phyloP scores from a whole-genome alignment of 2,113 vertebrate genomes.

The Phodopus roborovskii region DNA sequence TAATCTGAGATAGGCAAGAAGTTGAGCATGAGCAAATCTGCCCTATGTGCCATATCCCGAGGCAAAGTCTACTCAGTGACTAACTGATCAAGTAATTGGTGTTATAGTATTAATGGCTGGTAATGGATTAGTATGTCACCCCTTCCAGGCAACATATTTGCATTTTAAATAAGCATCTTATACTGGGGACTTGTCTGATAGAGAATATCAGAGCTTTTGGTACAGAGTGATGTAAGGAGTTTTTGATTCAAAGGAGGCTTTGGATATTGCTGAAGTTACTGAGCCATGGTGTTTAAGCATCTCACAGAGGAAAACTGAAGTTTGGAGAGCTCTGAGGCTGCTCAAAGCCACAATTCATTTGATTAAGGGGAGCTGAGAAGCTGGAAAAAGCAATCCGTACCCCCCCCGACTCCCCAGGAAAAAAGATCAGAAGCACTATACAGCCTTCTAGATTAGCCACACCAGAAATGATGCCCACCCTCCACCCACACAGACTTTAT shows the following conservation, averaged over 20 bases:
- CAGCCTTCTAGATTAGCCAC: not conserved
- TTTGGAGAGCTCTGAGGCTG: not conserved
- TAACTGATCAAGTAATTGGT: slow-evolving; percentile 64
- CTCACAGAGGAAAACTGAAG: not conserved
- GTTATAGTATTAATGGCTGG: slow-evolving; percentile 54
- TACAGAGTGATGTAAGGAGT: not conserved
- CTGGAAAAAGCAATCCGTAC: not conserved
- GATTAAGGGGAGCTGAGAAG: not conserved
- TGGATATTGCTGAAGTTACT: not conserved
- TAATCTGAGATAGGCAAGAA: slow-evolving; percentile 32
- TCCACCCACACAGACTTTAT: not conserved
- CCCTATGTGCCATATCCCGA: slow-evolving; percentile 12
- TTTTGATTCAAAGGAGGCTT: slow-evolving; percentile 47
- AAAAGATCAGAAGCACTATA: not conserved
- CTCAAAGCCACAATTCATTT: not conserved
- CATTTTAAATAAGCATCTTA: slow-evolving; percentile 61
- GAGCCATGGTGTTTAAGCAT: slow-evolving; percentile 12
- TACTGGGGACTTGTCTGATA: not conserved
- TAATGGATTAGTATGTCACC: slow-evolving; percentile 60
- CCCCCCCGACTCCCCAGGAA: rapidly evolving
- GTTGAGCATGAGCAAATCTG: slow-evolving; percentile 59
- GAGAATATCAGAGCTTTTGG: slow-evolving; percentile 10
- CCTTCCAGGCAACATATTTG: slow-evolving; percentile 49
- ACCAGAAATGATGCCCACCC: not conserved
- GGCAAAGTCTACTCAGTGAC: slow-evolving; percentile 37